Evolutionary conservation across 2,113 vertebrate genomes (phyloP).

Genomic region (Chamaea fasciata): DNA sequence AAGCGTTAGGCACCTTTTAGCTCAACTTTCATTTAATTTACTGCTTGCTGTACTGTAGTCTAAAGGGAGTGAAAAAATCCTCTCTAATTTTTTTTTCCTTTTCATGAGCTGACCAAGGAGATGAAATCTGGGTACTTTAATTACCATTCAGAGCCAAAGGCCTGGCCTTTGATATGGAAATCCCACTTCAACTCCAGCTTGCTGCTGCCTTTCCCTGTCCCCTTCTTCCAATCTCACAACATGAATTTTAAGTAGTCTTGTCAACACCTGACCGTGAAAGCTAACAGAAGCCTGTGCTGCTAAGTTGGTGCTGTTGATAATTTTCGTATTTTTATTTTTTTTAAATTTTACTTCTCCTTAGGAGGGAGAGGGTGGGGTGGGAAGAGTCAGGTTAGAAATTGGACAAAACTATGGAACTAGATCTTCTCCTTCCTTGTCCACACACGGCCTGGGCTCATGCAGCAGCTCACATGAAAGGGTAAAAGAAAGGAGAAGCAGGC

Average conservation of each 20-base stretch:
- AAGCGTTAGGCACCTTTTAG: conserved; percentile 68
- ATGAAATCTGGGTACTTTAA: conserved; percentile 93
- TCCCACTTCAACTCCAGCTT: conserved; percentile 83
- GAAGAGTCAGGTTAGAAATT: not conserved
- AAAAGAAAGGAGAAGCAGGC: not conserved
- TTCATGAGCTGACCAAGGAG: conserved; percentile 91
- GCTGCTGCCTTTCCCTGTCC: conserved; percentile 69
- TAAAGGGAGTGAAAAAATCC: conserved; percentile 69
- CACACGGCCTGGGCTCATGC: not conserved
- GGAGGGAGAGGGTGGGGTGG: not conserved
- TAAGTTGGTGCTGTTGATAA: conserved; percentile 40
- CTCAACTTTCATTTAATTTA: conserved; percentile 76
- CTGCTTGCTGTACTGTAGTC: conserved; percentile 62
- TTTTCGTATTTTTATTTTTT: not conserved
- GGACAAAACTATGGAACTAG: not conserved
- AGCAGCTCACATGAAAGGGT: conserved; percentile 60
- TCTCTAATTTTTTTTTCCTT: conserved; percentile 81
- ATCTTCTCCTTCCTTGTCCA: not conserved
- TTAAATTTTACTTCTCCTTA: not conserved
- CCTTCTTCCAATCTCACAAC: conserved; percentile 77
- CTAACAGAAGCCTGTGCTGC: conserved; percentile 53
- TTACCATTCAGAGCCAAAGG: conserved; percentile 93
- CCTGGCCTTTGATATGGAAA: conserved; percentile 98
- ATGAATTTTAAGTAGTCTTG: conserved; percentile 91
- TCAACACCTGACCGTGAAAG: conserved; percentile 83